Conservation (phyloP, 2,888 invertebrate species). For the Gibbula magus region DNA sequence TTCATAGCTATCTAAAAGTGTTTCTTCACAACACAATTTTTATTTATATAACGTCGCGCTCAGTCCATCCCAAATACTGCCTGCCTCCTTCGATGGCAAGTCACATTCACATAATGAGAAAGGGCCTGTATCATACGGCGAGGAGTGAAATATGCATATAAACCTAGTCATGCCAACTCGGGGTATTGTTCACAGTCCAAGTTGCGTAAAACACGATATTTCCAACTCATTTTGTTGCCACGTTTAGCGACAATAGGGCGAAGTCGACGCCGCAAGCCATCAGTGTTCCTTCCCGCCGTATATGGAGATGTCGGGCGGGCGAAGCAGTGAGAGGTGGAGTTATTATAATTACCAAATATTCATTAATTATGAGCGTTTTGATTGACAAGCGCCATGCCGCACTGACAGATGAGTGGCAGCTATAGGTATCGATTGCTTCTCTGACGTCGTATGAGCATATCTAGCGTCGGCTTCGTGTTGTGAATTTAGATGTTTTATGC, state of each 20-base stretch:
- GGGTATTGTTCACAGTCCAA: not conserved
- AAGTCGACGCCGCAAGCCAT: too few relatives aligned
- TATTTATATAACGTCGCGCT: too few relatives aligned
- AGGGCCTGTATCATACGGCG: not conserved
- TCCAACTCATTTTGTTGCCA: conserved; percentile 11
- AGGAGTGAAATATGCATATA: not conserved
- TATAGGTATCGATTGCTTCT: too few relatives aligned
- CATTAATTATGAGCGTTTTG: not conserved
- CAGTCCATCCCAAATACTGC: too few relatives aligned
- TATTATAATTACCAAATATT: conserved; percentile 1
- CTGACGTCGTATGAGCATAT: too few relatives aligned
- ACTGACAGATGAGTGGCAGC: not conserved
- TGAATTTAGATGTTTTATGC: too few relatives aligned
- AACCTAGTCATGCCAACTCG: not conserved
- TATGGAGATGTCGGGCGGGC: not conserved
- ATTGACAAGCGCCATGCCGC: not conserved
- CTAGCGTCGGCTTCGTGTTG: too few relatives aligned
- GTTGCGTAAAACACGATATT: conserved; percentile 5
- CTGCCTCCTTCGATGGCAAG: not conserved
- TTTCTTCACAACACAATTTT: too few relatives aligned
- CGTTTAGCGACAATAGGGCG: not conserved
- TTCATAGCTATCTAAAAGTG: too few relatives aligned
- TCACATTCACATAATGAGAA: not conserved
- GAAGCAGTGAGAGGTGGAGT: not conserved
- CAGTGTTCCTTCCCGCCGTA: not conserved